Evolutionary conservation across 2,888 invertebrate species (phyloP).

Genomic region (Acrocera orbiculus): DNA sequence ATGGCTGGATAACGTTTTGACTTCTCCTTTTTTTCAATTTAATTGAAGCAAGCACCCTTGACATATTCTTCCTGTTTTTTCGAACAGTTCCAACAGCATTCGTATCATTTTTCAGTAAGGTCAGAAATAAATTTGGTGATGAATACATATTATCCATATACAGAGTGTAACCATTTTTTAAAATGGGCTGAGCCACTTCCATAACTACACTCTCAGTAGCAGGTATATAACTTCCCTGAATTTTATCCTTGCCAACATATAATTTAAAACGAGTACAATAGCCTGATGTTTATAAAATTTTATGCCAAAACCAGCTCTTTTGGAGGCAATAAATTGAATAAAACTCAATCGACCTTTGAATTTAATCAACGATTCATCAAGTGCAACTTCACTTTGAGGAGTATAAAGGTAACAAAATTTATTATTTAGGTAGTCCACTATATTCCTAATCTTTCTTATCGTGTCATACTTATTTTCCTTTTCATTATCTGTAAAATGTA

Average conservation of each 20-base stretch:
- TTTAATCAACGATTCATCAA: not conserved
- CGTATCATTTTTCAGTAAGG: too few relatives aligned
- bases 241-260: too few relatives aligned
- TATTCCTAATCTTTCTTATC: not conserved
- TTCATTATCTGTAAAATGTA: conserved; percentile 2
- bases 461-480: not conserved
- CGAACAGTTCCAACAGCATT: too few relatives aligned
- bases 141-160: too few relatives aligned
- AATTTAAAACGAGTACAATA: not conserved
- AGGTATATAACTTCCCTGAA: not conserved
- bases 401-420: too few relatives aligned
- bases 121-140: too few relatives aligned
- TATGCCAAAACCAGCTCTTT: not conserved
- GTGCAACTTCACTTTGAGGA: not conserved
- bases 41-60: too few relatives aligned
- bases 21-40: too few relatives aligned
- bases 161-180: too few relatives aligned
- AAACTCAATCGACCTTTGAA: not conserved
- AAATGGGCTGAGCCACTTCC: too few relatives aligned
- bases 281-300: not conserved
- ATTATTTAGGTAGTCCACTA: not conserved
- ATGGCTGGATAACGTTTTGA: too few relatives aligned
- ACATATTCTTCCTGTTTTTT: too few relatives aligned
- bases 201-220: conserved; percentile 2
- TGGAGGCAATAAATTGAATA: not conserved